Base-by-base conservation (phyloP, 1,140 invertebrate species). In the Triops cancriformis region DNA sequence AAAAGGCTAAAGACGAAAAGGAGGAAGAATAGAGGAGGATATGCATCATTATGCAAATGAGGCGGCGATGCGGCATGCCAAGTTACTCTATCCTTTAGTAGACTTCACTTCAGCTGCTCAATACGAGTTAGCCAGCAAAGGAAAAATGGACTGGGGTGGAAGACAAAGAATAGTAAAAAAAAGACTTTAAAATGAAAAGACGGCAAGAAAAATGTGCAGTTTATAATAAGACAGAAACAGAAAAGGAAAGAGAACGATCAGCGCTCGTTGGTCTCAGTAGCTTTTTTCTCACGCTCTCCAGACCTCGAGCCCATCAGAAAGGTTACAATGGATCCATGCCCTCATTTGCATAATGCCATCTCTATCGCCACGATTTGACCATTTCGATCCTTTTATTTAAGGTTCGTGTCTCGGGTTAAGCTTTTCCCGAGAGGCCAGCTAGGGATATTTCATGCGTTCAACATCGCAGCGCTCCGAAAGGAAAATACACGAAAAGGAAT, bases 21-120 rank as follows among this genome's bases (percentile, higher is more conserved):
- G 31, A 37, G 31, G 31, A 64, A 64, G 51, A 64, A 64, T 64
- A 64, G 51, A 64, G 51, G 14, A 42, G 37, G 74, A 76, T 27
- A 76, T 76, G 74, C 74, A 76, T 76, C 74, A 76, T 76, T 76
- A 76, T 76, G 74, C 74, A 76, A 76, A 76, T 76, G 74, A 76
- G 27, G 37, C 74, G 45, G 74, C 37, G 74, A 31, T 43, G 74
- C 74, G 74, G 37, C 74, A 76, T 41, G 73, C 51, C n/a, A 64
- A 64, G 51, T 37, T 37, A 64, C 51, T 7, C 14, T 64, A 23
- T 64, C 23, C 14, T 14, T 18, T n/a, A 64, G 51, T 14, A n/a
- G 51, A 37, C 31, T 37, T 37, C 31, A 37, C 31, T 37, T 37
- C 31, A n/a, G 51, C 51, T 64, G 51, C 23, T 64, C 14, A 10